These are phyloP conservation scores for Myotis pilosus DNA, from an alignment of 2,797 vertebrate species.

Conservation along the genomic window DNA sequence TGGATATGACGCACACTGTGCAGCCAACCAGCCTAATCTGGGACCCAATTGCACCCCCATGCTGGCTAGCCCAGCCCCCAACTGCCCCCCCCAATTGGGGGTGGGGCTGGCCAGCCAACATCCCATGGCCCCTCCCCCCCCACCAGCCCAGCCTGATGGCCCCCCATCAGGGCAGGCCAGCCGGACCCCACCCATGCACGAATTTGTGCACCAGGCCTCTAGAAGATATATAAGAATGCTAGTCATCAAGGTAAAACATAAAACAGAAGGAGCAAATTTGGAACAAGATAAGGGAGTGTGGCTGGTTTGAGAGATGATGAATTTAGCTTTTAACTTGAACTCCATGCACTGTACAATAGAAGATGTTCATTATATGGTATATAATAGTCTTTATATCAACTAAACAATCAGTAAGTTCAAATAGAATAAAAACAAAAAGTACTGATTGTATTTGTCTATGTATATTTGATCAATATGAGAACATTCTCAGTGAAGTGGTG, in stretches of 20 bases:
- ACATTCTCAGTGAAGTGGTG: neutral
- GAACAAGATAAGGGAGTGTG: neutral
- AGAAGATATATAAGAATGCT: neutral
- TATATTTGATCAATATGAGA: neutral
- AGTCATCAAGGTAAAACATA: neutral
- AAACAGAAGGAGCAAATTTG: neutral
- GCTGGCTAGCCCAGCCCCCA: no score
- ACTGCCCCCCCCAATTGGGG: fast-evolving
- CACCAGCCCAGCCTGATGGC: fast-evolving
- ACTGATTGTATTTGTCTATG: neutral
- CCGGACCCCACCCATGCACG: no score
- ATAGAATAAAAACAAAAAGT: neutral
- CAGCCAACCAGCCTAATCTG: no score
- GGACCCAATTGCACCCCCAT: fast-evolving
- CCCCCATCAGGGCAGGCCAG: no score
- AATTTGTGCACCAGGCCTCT: no score
- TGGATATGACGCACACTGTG: no score
- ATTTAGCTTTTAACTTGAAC: neutral
- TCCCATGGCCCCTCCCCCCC: no score
- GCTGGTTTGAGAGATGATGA: neutral
- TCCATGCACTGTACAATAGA: neutral
- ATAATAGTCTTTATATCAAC: neutral
- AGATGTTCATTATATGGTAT: neutral
- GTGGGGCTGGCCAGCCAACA: fast-evolving
- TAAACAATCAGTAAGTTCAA: neutral